These are phyloP conservation scores for Enhydra lutris DNA, from an alignment of 2,113 vertebrate species.

Conservation along the genomic window DNA sequence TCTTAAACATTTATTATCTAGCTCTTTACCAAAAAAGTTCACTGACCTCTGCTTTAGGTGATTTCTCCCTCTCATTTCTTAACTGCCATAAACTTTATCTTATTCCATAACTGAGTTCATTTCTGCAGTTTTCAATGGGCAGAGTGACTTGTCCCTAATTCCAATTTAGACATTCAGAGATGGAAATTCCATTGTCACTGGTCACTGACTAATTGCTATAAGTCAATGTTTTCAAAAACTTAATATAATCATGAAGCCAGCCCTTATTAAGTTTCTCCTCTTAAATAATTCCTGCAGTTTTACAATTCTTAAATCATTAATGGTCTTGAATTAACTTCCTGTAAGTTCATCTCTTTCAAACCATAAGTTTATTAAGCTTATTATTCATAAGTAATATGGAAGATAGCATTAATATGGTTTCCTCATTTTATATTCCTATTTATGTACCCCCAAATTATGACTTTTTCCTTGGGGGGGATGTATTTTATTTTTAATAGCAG, in stretches of 20 bases:
- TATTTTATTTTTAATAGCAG: neutral
- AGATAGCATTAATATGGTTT: neutral
- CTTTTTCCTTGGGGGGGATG: neutral
- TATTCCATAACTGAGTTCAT: neutral
- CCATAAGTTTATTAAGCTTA: neutral
- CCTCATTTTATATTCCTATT: neutral
- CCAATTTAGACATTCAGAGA: neutral
- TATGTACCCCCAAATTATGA: neutral
- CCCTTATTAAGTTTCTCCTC: neutral
- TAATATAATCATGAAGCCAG: neutral
- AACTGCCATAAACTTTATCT: neutral
- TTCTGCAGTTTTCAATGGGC: neutral
- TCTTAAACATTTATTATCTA: neutral
- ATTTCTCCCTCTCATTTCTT: neutral
- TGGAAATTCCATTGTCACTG: neutral
- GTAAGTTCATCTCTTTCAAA: neutral
- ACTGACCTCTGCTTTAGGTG: neutral
- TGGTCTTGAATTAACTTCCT: constrained; percentile 4
- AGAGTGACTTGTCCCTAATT: neutral
- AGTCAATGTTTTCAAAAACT: neutral
- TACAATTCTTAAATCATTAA: neutral
- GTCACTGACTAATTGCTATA: neutral
- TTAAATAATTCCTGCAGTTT: neutral
- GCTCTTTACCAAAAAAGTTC: neutral
- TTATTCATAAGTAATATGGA: neutral